A percentile compares a stretch with the other conserved stretches of the same genome.
phyloP scores from a whole-genome alignment of 1,140 invertebrate genomes.

The Caenorhabditis remanei region DNA sequence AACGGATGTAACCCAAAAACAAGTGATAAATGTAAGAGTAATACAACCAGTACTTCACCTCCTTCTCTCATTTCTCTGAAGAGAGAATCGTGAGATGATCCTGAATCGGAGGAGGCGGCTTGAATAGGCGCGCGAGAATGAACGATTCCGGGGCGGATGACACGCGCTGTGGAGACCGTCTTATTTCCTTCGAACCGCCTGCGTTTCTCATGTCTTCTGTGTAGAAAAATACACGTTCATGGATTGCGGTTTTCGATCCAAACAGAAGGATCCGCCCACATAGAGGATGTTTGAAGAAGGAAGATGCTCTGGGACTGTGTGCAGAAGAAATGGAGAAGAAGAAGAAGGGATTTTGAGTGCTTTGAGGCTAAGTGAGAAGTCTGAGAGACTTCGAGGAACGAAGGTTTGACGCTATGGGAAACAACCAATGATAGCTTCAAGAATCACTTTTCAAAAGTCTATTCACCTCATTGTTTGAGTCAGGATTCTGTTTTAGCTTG shows the following conservation, averaged over 20 bases:
- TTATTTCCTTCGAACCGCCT: background rate
- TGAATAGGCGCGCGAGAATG: conserved; percentile 45
- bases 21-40: conserved; percentile 51
- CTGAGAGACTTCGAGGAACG: too few relatives aligned
- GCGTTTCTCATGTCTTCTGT: conserved; percentile 38
- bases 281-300: background rate
- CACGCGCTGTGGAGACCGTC: conserved; percentile 21
- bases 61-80: conserved; percentile 48
- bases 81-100: conserved; percentile 43
- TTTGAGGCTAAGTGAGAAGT: too few relatives aligned
- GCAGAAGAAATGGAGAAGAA: background rate
- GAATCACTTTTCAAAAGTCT: too few relatives aligned
- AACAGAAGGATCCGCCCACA: conserved; percentile 17
- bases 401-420: too few relatives aligned
- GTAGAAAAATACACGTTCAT: background rate
- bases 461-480: too few relatives aligned
- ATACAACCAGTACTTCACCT: conserved; percentile 50
- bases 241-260: conserved; percentile 52
- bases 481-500: too few relatives aligned
- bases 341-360: background rate
- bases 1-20: conserved; percentile 33
- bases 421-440: too few relatives aligned
- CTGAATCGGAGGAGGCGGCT: background rate
- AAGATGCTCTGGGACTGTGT: background rate
- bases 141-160: conserved; percentile 46